Evolutionary conservation across 2,888 invertebrate species (phyloP), one percentile per base, ranked within the genome.

Genomic region (Hoplodrina blanda): DNA sequence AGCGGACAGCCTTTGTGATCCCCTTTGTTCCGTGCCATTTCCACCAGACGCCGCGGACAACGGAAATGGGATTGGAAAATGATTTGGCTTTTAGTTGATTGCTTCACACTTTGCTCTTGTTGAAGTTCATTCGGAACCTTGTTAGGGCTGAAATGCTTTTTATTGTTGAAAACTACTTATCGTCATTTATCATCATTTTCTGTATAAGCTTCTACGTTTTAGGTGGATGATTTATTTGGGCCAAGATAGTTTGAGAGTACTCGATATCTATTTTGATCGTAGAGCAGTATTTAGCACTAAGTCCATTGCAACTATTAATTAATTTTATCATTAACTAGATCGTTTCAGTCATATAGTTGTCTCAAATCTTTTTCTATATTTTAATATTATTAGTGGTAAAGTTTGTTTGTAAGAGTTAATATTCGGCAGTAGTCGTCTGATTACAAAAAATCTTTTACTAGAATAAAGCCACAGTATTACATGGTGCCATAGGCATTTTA

Each of bases 31-130:
- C 85, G 89, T 84, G 81, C 89, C 89, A 90, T 93, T 92, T 92
- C 91, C 93, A 90, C 81, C 80, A 83, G 85, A 84, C 85, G 85
- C 86, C 83, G 84, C 88, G 89, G 89, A 88, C 92, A 89, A 85
- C 91, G 94, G 94, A 94, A 94, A 95, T 95, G 92, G 91, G 91
- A 95, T 95, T 94, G 93, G 94, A 94, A 95, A 95, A 94, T 94
- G 91, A 93, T 94, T 94, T 91, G 88, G 93, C 95, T 95, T 95
- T 95, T 95, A 95, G 95, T 89, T 94, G 94, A 95, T 95, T 95
- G 94, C 89, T 46, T 82, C 69, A 67, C 85, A 82, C 83, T 83
- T 83, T 54, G 54, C 60, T 77, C 65, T 72, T 78, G 83, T 80
- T 76, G 62, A 66, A 33, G 53, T 78, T 66, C 54, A 25, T 46